A percentile compares a stretch with the other conserved stretches of the same genome.
phyloP scores from a whole-genome alignment of 2,888 invertebrate species.

The Caenorhabditis parvicauda region DNA sequence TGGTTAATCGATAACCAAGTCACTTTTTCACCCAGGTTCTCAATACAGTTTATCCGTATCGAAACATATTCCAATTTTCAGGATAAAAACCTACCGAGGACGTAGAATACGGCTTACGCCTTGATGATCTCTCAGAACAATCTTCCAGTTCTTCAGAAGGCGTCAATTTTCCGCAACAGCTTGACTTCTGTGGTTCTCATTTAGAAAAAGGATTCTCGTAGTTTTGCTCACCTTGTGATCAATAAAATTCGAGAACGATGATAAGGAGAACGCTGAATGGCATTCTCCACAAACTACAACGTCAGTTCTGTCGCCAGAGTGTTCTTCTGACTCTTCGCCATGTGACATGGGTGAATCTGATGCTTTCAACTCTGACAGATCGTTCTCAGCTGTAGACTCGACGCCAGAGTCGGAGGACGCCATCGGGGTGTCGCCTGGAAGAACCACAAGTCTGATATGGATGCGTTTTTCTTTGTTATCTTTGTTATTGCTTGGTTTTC shows the following conservation, averaged over 20 bases:
- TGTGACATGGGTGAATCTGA: conserved; percentile 44
- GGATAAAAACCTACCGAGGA: no score
- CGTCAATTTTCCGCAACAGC: conserved; percentile 47
- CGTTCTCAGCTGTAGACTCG: conserved; percentile 58
- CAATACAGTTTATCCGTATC: no score
- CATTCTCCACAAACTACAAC: conserved; percentile 59
- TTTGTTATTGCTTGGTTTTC: background rate
- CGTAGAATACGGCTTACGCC: no score
- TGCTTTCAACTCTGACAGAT: conserved; percentile 42
- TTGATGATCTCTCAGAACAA: no score
- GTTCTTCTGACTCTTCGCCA: conserved; percentile 27
- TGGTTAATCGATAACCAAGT: no score
- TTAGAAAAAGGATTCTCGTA: background rate
- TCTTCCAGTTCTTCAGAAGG: conserved; percentile 45
- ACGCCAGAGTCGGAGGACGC: conserved; percentile 62
- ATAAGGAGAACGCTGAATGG: conserved; percentile 46
- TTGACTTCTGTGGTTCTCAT: conserved; percentile 27
- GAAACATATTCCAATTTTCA: no score
- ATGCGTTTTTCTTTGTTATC: background rate
- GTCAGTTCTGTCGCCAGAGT: conserved; percentile 20
- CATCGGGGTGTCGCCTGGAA: conserved; percentile 50
- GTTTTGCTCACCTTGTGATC: conserved; percentile 54
- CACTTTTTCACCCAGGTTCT: no score
- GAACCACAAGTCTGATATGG: background rate
- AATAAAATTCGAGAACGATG: conserved; percentile 51